Evolutionary conservation across 2,113 vertebrate species (phyloP).

Genomic region (Geococcyx californianus): DNA sequence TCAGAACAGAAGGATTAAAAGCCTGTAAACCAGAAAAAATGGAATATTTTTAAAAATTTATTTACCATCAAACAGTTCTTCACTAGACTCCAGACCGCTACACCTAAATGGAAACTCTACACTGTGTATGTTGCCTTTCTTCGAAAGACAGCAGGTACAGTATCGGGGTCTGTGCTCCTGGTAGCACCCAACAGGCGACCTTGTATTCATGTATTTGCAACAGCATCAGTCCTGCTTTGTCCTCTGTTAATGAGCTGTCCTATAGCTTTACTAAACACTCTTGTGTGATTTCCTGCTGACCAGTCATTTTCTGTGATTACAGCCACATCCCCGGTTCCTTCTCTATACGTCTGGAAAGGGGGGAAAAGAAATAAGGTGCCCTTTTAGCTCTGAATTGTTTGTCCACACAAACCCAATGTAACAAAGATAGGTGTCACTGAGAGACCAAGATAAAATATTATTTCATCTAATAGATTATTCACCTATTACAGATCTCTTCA

Average conservation of each 20-base stretch:
- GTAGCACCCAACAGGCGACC: not conserved
- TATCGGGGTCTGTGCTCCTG: not conserved
- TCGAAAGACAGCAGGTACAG: not conserved
- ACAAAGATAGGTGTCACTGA: not conserved
- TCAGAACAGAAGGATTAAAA: not conserved
- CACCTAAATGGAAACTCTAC: not conserved
- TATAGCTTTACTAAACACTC: not conserved
- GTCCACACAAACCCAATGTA: not conserved
- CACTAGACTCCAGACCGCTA: not conserved
- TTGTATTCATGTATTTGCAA: not conserved
- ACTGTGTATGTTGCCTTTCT: not conserved
- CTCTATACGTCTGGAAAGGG: not conserved
- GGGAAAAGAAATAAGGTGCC: not conserved
- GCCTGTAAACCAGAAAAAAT: not conserved
- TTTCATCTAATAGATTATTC: not conserved
- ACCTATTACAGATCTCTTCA: not conserved
- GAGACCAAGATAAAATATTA: not conserved
- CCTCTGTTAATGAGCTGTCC: conserved; percentile 50
- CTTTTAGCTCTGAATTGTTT: conserved; percentile 7
- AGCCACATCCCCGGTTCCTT: not conserved
- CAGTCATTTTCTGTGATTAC: not conserved
- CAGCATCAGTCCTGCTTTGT: not conserved
- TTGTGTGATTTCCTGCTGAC: conserved; percentile 44
- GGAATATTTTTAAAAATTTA: not conserved
- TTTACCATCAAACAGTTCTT: not conserved